A percentile compares a stretch with the other conserved stretches of the same genome.
phyloP scores from a whole-genome alignment of 2,888 invertebrate genomes.

The Eilema griseolum region DNA sequence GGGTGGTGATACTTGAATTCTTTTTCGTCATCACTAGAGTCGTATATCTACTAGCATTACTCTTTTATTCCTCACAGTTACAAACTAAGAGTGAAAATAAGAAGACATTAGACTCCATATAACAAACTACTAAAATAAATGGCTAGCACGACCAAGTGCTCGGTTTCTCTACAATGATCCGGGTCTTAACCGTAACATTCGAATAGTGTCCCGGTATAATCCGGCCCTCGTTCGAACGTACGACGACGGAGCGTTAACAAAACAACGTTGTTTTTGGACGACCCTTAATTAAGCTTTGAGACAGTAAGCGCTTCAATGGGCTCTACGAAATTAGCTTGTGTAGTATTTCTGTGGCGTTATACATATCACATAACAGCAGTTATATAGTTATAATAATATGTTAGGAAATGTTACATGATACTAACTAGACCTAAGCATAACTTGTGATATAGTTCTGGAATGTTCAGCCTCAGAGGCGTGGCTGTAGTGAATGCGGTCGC shows the following conservation, averaged over 20 bases:
- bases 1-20: too few species aligned
- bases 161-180: conserved; percentile 4
- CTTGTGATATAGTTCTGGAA: too few species aligned
- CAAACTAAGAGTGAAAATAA: background rate
- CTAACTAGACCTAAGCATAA: too few species aligned
- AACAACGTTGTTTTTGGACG: conserved; percentile 25
- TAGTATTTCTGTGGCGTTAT: background rate
- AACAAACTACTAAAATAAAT: background rate
- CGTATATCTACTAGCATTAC: too few species aligned
- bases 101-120: background rate
- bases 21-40: too few species aligned
- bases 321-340: background rate
- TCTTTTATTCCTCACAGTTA: background rate
- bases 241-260: conserved; percentile 20
- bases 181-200: conserved; percentile 11
- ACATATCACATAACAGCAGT: background rate
- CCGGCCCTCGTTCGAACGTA: conserved; percentile 10
- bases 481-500: too few species aligned
- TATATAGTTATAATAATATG: background rate
- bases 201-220: conserved; percentile 33
- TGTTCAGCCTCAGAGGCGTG: too few species aligned
- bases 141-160: background rate
- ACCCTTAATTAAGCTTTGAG: conserved; percentile 21
- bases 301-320: conserved; percentile 10
- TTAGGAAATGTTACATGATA: too few species aligned